A percentile compares a stretch with the other conserved stretches of the same genome.
phyloP scores from a whole-genome alignment of 2,797 vertebrate genomes.

The Myotis daubentonii region DNA sequence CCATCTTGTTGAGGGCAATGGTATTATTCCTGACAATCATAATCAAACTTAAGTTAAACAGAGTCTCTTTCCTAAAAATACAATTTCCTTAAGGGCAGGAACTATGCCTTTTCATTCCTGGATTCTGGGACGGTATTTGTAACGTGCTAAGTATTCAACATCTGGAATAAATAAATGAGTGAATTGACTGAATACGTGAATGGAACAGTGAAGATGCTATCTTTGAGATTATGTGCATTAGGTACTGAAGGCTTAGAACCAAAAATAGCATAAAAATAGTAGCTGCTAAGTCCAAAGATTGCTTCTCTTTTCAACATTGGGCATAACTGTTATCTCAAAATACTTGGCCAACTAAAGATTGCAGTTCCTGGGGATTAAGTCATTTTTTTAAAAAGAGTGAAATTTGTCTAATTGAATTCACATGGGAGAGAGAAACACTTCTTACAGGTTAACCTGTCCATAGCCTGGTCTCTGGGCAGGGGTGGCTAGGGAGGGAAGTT shows the following conservation, averaged over 20 bases:
- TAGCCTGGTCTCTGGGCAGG: neutral
- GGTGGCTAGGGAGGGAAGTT: neutral
- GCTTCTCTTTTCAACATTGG: conserved; percentile 43
- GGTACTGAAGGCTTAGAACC: neutral
- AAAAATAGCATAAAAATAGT: neutral
- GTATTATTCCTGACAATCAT: neutral
- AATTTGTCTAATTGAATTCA: neutral
- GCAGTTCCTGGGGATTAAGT: conserved; percentile 15
- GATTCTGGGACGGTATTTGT: neutral
- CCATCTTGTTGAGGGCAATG: neutral
- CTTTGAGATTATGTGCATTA: neutral
- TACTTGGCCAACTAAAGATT: conserved; percentile 38
- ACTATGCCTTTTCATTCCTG: neutral
- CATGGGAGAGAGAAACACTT: neutral
- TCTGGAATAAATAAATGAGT: neutral
- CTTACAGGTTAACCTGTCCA: neutral
- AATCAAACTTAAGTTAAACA: neutral
- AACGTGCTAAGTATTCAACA: neutral
- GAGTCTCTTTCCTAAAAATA: neutral
- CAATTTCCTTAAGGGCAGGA: neutral
- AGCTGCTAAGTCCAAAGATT: neutral
- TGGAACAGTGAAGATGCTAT: neutral
- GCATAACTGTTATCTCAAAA: conserved; percentile 59
- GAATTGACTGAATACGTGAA: neutral
- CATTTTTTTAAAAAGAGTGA: neutral